Evolutionary conservation across 1,140 invertebrate genomes (phyloP), one percentile per base, ranked within the genome.

Genomic region (Mycetomoellerius zeteki): DNA sequence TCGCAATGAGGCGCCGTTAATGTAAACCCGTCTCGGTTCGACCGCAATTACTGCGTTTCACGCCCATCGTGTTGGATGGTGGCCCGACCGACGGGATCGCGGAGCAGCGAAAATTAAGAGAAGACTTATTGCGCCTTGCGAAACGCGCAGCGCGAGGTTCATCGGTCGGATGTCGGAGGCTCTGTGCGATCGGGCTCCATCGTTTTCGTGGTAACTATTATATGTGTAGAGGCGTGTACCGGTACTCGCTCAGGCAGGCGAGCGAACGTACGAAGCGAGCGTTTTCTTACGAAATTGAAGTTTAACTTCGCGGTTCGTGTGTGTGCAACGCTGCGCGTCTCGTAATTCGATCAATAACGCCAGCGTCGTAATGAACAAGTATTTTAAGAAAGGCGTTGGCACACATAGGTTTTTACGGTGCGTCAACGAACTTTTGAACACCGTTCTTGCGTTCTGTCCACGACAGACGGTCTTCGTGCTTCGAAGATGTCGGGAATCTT

Each of bases 111-210:
- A 89, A 84, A 90, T 90, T 86, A 88, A 86, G 86, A 80, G 75
- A 67, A 82, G 88, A 88, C 86, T 86, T 78, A 88, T 89, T 82
- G 86, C 75, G 50, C 16, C 85, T 89, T 69, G 71, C 65, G 76
- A 88, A 90, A 89, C 37, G 54, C n/a, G 27, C 21, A 5, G 21
- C 52, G 19, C 43, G 47, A 3, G 71, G 89, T 60, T 89, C 72
- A 78, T 71, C 80, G 72, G 71, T 88, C 88, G 60, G 30, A 67
- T 37, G 47, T 37, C 72, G 65, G 54, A 47, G 64, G 30, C 16
- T 16, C 24, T 4, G 16, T 67, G 33, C 54, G 62, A 65, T 78
- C 73, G 52, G 27, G 27, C 43, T 10, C 12, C 50, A 30, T 2
- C 12, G 43, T 54, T 85, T 58, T 67, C 72, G 52, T 56, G 47